Base-by-base conservation (phyloP, 1,140 invertebrate species). In the Drosophila jambulina region DNA sequence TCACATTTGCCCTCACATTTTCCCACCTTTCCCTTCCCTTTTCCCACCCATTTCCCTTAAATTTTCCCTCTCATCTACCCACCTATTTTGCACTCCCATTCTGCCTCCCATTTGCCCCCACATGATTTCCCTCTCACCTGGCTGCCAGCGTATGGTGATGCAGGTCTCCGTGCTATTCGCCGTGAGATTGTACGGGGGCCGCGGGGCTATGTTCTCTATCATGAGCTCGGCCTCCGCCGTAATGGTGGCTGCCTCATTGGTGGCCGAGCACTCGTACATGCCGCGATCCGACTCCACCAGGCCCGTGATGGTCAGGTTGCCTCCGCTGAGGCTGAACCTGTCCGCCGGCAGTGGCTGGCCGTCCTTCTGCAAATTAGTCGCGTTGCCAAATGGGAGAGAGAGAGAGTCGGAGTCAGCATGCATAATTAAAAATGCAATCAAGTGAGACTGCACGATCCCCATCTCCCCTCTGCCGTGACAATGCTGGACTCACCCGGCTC, bases 191-290 rank as follows among this genome's bases (percentile, higher is more conserved):
- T 97, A 97, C 1, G 98, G 98, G 7, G 98, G 97, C 88, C 98
- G 96, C 10, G 98, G 98, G 29, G 97, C 96, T 40, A 96, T 94
- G 86, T 98, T 95, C 93, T 98, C 95, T 58, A 99, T 96, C 92
- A 98, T 95, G 40, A 99, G 94, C 93, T 98, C 96, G 3, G 98
- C 97, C 92, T 97, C 96, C 2, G 96, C 95, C 3, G 97, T 95
- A 32, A 99, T 95, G 12, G 97, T 97, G n/a, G 97, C 97, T 10
- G 98, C 97, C 90, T 98, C 97, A 93, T 99, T 99, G 71, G 95
- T 96, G 3, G 97, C 96, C 36, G 97, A 95, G 93, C 98, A 99
- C 92, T 98, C 97, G 93, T 99, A 99, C 65, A 96, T 93, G 7
- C 98, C 98, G 84, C 98, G 95, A 93, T 99, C 98, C 64, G 96